Evolutionary conservation across 2,888 invertebrate species (phyloP), one percentile per base, ranked within the genome.

Genomic region (Hirtodrosophila confusa): DNA sequence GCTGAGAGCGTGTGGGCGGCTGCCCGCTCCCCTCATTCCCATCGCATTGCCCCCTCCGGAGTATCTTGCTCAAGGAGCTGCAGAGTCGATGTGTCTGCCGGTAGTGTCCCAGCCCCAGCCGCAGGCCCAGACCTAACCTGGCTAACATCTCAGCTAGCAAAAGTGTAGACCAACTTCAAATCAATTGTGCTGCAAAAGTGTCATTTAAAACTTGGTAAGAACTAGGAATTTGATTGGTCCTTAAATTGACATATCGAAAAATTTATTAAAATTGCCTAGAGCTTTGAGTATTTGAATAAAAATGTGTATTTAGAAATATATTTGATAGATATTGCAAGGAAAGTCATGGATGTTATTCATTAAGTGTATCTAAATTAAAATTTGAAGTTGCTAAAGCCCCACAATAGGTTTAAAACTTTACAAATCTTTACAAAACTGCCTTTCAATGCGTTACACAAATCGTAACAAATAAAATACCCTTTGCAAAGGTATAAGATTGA

Each of bases 1-100:
- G 97, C 0, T 97, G 95, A 11, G 94, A 93, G 54, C 98, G 93
- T 1, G 95, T 93, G 0, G 97, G 97, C 39, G 97, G 92, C 7
- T 27, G 11, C 5, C 17, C 12, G 17, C 17, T 11, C 6, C 6
- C 3, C 7, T 31, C 23, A 3, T 0, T 24, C 9, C 17, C 7
- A 24, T 11, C 35, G 4, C 0, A 33, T 4, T 7, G 44, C 10
- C 37, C 17, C 5, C 9, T 4, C 4, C 12, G 12, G 0, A 69
- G 10, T 12, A 48, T n/a, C 6, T 7, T 40, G 45, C 10, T 35
- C 9, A 69, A 11, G 3, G 50, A 31, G 4, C 4, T n/a, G 0
- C 39, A 9, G 2, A 56, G 3, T 0, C 37, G 31, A 4, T 12
- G 5, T 3, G 33, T 10, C 27, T 37, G 37, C 12, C 3, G 24